Evolutionary conservation across 2,888 invertebrate genomes (phyloP).

Genomic region (Dromius quadrimaculatus): DNA sequence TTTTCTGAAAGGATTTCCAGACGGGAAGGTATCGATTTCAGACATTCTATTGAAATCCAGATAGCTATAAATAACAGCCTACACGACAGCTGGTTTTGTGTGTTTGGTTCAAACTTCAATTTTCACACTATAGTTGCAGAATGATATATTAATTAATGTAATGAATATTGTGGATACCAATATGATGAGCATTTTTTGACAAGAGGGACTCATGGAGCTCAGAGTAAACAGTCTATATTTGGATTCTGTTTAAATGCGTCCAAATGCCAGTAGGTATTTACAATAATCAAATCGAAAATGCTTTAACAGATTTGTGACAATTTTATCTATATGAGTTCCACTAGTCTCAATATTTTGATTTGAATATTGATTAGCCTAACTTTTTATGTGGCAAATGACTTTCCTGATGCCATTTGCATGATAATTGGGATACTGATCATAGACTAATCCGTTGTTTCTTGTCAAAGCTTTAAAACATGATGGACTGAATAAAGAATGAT

Average conservation of each 20-base stretch:
- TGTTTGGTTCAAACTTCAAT: too few species aligned
- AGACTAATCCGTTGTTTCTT: too few species aligned
- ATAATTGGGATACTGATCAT: too few species aligned
- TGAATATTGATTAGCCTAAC: conserved; percentile 14
- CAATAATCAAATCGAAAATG: conserved; percentile 32
- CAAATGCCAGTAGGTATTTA: conserved; percentile 29
- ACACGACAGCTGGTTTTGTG: too few species aligned
- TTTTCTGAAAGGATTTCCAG: conserved; percentile 6
- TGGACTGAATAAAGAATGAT: too few species aligned
- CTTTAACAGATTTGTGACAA: conserved; percentile 30
- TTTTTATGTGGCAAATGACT: conserved; percentile 20
- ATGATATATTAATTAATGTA: conserved; percentile 15
- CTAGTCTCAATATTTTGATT: conserved; percentile 25
- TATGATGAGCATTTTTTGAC: not conserved
- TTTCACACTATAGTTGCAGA: conserved; percentile 28
- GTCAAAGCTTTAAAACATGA: too few species aligned
- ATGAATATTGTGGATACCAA: conserved; percentile 23
- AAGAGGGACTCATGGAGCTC: conserved; percentile 15
- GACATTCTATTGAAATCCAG: conserved; percentile 19
- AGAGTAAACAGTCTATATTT: conserved; percentile 25
- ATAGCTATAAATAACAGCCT: conserved; percentile 21
- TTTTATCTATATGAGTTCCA: conserved; percentile 3
- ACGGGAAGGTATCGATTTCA: conserved; percentile 17
- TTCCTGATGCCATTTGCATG: too few species aligned
- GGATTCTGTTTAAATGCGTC: conserved; percentile 19